phyloP scores from a whole-genome alignment of 2,888 invertebrate genomes.

The Stegophylla sp. region DNA sequence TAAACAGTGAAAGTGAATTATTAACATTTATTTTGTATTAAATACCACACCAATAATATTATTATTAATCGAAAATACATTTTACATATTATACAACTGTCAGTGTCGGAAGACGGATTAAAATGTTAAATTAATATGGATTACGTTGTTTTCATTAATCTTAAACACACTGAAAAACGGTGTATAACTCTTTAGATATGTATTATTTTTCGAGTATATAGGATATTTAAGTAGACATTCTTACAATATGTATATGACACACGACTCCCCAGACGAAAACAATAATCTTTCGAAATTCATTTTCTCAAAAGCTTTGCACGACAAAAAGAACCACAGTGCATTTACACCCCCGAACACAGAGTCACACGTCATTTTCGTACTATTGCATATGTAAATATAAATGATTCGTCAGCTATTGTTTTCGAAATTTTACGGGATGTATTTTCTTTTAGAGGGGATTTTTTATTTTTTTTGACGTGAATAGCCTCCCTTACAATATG shows the following conservation, averaged over 20 bases:
- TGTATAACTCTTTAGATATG: neutral
- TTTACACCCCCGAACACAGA: neutral
- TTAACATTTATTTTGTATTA: neutral
- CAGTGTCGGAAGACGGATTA: neutral
- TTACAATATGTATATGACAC: neutral
- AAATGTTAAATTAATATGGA: neutral
- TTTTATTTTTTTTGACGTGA: constrained; percentile 54
- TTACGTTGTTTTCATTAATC: neutral
- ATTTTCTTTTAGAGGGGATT: constrained; percentile 38
- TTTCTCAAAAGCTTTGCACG: constrained; percentile 46
- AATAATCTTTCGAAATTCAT: constrained; percentile 40
- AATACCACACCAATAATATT: neutral
- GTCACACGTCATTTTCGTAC: constrained; percentile 34
- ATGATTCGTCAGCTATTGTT: constrained; percentile 50
- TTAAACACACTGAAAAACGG: neutral
- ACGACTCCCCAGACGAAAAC: neutral
- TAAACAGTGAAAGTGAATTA: neutral
- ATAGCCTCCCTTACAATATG: constrained; percentile 32
- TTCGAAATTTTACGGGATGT: constrained; percentile 38
- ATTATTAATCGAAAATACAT: neutral
- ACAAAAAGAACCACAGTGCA: constrained; percentile 33
- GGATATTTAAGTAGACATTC: constrained; percentile 9
- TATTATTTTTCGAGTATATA: neutral
- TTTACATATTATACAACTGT: neutral
- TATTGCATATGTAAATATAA: constrained; percentile 19